A percentile compares a stretch with the other conserved stretches of the same genome.
phyloP scores from a whole-genome alignment of 2,888 invertebrate genomes.

The Sturmia bella region DNA sequence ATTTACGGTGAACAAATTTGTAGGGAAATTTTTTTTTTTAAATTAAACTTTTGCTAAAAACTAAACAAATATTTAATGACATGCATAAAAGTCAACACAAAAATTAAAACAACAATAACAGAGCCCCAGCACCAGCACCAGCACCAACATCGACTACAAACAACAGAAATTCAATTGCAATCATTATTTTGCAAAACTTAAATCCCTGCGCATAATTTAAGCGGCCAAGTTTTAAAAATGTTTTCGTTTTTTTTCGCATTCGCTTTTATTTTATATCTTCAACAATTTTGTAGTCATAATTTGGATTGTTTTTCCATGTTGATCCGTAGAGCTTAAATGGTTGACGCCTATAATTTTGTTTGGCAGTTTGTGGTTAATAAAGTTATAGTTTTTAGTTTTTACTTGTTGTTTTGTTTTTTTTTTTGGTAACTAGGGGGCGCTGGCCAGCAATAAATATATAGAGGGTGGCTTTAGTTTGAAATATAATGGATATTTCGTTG shows the following conservation, averaged over 20 bases:
- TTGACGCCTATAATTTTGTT: slow-evolving; percentile 75
- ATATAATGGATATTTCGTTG: slow-evolving; percentile 49
- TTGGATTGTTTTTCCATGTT: slow-evolving; percentile 70
- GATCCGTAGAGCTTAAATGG: slow-evolving; percentile 77
- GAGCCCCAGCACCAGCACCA: slow-evolving; percentile 22
- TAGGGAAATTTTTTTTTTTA: too few relatives aligned
- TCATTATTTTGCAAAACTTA: slow-evolving; percentile 60
- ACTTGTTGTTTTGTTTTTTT: too few relatives aligned
- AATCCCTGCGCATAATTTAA: slow-evolving; percentile 69
- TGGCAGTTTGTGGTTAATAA: slow-evolving; percentile 70
- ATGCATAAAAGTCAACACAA: too few relatives aligned
- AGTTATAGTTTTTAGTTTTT: slow-evolving; percentile 59
- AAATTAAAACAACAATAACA: slow-evolving; percentile 1
- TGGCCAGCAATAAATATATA: background rate
- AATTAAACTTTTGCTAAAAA: too few relatives aligned
- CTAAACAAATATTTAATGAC: too few relatives aligned
- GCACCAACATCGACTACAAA: slow-evolving; percentile 19
- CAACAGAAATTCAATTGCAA: slow-evolving; percentile 54
- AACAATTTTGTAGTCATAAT: slow-evolving; percentile 45
- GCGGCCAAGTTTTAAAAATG: slow-evolving; percentile 53
- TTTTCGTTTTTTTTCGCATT: slow-evolving; percentile 20
- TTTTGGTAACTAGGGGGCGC: background rate
- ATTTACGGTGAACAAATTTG: too few relatives aligned
- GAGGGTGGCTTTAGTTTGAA: slow-evolving; percentile 65
- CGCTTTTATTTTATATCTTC: slow-evolving; percentile 30